These are phyloP conservation scores for Siderastrea radians DNA, from an alignment of 92 coral and sea anemone species.

Conservation along the genomic window DNA sequence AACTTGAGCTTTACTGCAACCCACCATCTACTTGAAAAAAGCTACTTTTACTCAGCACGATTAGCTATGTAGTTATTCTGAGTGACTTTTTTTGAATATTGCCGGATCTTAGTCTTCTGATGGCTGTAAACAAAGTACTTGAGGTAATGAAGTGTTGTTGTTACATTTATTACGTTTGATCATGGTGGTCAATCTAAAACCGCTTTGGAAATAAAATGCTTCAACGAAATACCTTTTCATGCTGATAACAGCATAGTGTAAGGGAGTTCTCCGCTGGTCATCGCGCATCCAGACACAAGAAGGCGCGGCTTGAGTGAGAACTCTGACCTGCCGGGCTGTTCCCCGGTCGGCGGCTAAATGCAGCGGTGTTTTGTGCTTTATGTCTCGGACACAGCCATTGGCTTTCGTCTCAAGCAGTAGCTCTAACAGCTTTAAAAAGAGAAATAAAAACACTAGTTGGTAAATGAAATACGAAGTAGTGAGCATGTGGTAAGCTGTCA, in stretches of 20 bases:
- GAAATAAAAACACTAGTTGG: not conserved
- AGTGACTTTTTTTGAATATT: no score
- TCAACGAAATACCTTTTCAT: constrained; percentile 67
- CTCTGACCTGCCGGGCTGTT: constrained; percentile 68
- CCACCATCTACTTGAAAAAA: no score
- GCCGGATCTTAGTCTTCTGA: no score
- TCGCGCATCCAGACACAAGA: constrained; percentile 83
- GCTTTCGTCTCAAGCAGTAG: constrained; percentile 34
- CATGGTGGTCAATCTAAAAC: no score
- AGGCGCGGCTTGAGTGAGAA: constrained; percentile 72
- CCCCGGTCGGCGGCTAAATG: constrained; percentile 85
- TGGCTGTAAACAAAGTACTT: no score
- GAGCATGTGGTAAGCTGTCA: no score
- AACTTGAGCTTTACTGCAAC: no score
- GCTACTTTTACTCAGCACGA: no score
- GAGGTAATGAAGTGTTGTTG: no score
- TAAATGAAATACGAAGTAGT: not conserved
- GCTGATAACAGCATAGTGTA: constrained; percentile 84
- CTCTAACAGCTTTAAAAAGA: constrained; percentile 20
- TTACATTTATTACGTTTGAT: no score
- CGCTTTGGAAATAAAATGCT: not conserved
- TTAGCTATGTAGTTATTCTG: no score
- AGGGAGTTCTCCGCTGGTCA: constrained; percentile 74
- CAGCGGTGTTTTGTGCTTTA: constrained; percentile 75
- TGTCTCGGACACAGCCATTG: constrained; percentile 64